These are phyloP conservation scores for Meriones psammophilus DNA, from an alignment of 2,797 vertebrate species.

Conservation along the genomic window DNA sequence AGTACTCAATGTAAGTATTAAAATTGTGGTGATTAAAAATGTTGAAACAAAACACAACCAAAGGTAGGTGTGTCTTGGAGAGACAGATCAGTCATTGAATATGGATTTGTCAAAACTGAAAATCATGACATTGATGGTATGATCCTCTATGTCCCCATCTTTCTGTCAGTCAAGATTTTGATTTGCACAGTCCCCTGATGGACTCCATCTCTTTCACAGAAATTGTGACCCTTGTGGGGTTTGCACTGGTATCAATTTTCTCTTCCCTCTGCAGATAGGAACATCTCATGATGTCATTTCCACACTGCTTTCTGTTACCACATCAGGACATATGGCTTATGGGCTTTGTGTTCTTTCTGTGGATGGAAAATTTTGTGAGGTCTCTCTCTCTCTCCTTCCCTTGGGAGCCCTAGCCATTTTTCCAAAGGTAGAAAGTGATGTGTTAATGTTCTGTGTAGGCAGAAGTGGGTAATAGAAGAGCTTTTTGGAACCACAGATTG, in stretches of 20 bases:
- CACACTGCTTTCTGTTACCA: neutral
- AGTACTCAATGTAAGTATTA: neutral
- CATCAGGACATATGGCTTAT: neutral
- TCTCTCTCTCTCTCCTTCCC: neutral
- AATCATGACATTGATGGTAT: neutral
- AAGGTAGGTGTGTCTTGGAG: neutral
- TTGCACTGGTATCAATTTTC: neutral
- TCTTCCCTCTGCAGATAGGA: neutral
- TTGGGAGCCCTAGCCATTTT: neutral
- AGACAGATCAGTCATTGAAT: neutral
- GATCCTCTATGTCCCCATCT: neutral
- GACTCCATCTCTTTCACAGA: neutral
- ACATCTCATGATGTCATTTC: neutral
- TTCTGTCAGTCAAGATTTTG: neutral
- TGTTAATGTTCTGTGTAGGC: constrained; percentile 25
- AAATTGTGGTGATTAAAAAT: neutral
- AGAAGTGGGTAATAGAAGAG: constrained; percentile 43
- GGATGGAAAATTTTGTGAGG: constrained; percentile 40
- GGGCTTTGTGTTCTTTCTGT: constrained; percentile 27
- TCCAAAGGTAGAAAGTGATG: constrained; percentile 18
- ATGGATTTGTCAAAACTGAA: neutral
- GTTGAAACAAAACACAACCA: neutral
- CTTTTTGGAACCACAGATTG: constrained; percentile 73
- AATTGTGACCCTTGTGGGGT: neutral
- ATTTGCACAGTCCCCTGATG: neutral